These are phyloP conservation scores for Monopis laevigella DNA, from an alignment of 2,888 invertebrate genomes.

Conservation along the genomic window DNA sequence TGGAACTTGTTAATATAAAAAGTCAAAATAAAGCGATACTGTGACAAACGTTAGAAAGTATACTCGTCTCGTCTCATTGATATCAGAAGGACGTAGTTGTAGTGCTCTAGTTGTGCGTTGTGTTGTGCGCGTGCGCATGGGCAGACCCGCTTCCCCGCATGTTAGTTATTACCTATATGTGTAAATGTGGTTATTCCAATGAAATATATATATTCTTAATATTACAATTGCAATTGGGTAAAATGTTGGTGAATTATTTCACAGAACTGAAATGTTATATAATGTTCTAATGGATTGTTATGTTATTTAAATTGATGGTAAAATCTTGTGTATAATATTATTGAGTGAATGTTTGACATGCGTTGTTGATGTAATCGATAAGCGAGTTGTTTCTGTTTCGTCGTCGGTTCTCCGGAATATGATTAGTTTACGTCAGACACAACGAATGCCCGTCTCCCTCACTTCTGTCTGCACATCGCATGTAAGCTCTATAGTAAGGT, in stretches of 20 bases:
- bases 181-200: slow-evolving; percentile 2
- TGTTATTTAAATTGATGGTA: slow-evolving; percentile 55
- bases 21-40: slow-evolving; percentile 67
- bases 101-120: neutral
- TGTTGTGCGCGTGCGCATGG: neutral
- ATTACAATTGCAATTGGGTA: slow-evolving; percentile 17
- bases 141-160: neutral
- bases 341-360: slow-evolving; percentile 35
- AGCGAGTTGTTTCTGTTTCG: slow-evolving; percentile 30
- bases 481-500: slow-evolving; percentile 26
- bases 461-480: slow-evolving; percentile 32
- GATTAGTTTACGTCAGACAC: slow-evolving; percentile 32
- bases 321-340: slow-evolving; percentile 49
- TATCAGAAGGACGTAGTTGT: slow-evolving; percentile 10
- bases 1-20: slow-evolving; percentile 51
- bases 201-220: slow-evolving; percentile 21
- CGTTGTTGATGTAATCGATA: slow-evolving; percentile 61
- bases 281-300: slow-evolving; percentile 51
- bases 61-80: slow-evolving; percentile 40
- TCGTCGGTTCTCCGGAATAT: no score
- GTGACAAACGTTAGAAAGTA: slow-evolving; percentile 64
- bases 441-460: slow-evolving; percentile 44
- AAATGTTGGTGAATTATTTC: slow-evolving; percentile 58
- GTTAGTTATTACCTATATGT: slow-evolving; percentile 3
- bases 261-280: slow-evolving; percentile 64